Base-by-base conservation (phyloP, 2,113 vertebrate genomes). In the Tiliqua scincoides region DNA sequence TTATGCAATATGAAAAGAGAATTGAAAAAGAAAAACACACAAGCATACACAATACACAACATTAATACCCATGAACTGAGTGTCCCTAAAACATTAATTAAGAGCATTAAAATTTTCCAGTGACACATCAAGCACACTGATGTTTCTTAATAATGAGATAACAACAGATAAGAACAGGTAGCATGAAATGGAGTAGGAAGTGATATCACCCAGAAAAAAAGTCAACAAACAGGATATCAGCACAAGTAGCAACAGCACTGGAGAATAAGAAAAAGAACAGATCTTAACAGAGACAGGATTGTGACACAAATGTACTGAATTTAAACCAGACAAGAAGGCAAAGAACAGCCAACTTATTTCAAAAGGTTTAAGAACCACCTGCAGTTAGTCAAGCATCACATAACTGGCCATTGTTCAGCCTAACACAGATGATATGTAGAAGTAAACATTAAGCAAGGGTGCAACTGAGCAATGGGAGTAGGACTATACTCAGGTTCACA, bases 21-120 rank as follows among this genome's bases (percentile, higher is more conserved):
- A 20, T 35, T 15, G 17, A 57, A 57, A 20, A 14, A 35, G 32
- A 11, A 21, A 18, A 70, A 78, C n/a, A 11, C 25, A 70, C 9
- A 4, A 12, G 54, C 21, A 12, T 8, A 37, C 57, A 76, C 25
- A 84, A 77, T n/a, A 70, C 32, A 23, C 30, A 65, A 37, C 15
- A 32, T 3, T 43, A 67, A 43, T 30, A 77, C 43, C 43, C 43
- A 23, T 82, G 20, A 54, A 7, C 1, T 52, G 54, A 54, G 32
- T 54, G 61, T 23, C 30, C 30, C 65, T 67, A 57, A 70, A 90
- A 71, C 79, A 73, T 88, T 48, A 85, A 71, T 70, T 61, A 88
- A 48, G 23, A 0, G 25, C 27, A 0, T 6, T 67, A 70, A 43
- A 27, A 71, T 62, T 71, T 57, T 32, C 3, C 27, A 43, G 14